These are phyloP conservation scores for Sorex araneus DNA, from an alignment of 2,113 vertebrate species.

Conservation along the genomic window DNA sequence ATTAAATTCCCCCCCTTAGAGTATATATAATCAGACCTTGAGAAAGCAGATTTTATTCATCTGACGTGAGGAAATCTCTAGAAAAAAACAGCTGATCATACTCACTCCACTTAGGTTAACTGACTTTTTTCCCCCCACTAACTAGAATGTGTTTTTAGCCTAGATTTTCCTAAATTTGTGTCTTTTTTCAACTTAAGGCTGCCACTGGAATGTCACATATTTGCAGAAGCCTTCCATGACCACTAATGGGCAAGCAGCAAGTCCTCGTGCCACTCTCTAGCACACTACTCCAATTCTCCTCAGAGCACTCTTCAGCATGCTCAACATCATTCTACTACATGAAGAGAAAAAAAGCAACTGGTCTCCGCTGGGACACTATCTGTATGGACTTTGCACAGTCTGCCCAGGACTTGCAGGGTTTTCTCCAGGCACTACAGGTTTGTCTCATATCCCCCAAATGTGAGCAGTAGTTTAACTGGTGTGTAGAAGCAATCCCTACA, in stretches of 20 bases:
- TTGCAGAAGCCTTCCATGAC: neutral
- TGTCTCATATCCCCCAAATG: neutral
- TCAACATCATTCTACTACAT: neutral
- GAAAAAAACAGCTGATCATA: neutral
- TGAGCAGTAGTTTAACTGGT: neutral
- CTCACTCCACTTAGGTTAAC: neutral
- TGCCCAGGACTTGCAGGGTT: neutral
- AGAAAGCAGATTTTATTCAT: slow-evolving; percentile 28
- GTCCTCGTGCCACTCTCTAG: neutral
- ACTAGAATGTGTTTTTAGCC: neutral
- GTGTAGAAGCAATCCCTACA: neutral
- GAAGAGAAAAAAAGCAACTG: neutral
- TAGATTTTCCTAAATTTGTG: slow-evolving; percentile 3
- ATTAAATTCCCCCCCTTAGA: too few species aligned
- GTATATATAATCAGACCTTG: neutral
- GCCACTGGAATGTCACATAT: slow-evolving; percentile 4
- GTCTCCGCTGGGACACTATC: neutral
- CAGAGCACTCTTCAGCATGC: neutral
- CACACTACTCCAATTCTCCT: slow-evolving; percentile 22
- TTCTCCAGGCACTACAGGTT: neutral
- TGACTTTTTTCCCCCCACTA: neutral
- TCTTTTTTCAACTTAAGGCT: slow-evolving; percentile 41
- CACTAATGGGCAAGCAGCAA: neutral
- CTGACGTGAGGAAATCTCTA: neutral
- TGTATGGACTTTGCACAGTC: neutral